Evolutionary conservation across 2,888 invertebrate species (phyloP).

Genomic region (Hydrotaea cyrtoneurina): DNA sequence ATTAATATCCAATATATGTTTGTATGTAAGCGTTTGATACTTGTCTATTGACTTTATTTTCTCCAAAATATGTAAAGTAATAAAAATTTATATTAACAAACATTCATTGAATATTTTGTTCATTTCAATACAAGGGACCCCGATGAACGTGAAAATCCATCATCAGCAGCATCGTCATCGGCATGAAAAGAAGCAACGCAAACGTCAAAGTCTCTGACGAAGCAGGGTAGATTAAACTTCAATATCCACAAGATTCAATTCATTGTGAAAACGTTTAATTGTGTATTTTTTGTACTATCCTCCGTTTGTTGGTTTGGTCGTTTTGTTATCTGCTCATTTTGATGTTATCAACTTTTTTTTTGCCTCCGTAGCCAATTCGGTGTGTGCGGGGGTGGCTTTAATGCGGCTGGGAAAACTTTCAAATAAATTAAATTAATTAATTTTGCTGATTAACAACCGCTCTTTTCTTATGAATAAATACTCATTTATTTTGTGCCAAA

Average conservation of each 20-base stretch:
- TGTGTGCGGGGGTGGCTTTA: constrained; percentile 8
- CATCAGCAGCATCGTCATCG: background rate
- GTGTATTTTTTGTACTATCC: constrained; percentile 7
- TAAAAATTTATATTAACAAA: constrained; percentile 75
- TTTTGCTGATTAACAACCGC: constrained; percentile 62
- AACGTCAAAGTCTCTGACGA: constrained; percentile 20
- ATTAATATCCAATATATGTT: constrained; percentile 45
- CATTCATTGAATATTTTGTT: constrained; percentile 73
- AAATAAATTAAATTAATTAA: constrained; percentile 65
- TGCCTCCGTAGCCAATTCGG: background rate
- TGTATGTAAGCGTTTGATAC: constrained; percentile 49
- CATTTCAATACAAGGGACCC: background rate
- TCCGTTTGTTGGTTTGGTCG: background rate
- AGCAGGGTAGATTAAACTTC: background rate
- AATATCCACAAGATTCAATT: background rate
- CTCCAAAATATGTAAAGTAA: constrained; percentile 37
- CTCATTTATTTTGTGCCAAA: constrained; percentile 27
- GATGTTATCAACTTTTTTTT: constrained; percentile 27
- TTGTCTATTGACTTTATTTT: constrained; percentile 70
- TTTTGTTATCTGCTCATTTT: constrained; percentile 4
- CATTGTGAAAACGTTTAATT: background rate
- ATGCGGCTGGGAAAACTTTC: constrained; percentile 43
- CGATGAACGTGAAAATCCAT: background rate
- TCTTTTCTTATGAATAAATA: constrained; percentile 38
- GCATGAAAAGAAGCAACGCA: background rate